Evolutionary conservation across 2,797 vertebrate species (phyloP), one percentile per base, ranked within the genome.

Genomic region (Chromobotia macracanthus): DNA sequence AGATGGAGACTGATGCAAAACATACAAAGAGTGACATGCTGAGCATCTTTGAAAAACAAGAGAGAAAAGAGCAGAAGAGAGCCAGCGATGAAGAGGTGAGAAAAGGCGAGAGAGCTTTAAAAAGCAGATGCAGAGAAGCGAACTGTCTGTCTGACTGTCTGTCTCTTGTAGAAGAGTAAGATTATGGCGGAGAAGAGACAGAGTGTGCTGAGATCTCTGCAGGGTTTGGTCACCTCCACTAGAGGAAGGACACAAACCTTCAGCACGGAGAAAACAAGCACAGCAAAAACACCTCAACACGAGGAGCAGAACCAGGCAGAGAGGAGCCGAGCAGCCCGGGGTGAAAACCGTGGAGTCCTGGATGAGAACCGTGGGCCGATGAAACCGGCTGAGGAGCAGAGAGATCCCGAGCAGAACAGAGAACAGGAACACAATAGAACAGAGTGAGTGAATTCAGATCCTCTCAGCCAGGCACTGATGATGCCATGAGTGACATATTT

Each of bases 191-290:
- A 82, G 55, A 87, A 81, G 80, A 90, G 90, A 73, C 85, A 90
- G 69, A 90, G 86, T 0, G 0, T 94, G 67, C 6, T 94, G 5
- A 89, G 65, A 7, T 93, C 92, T 15, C 89, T 94, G 28, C 83
- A 88, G 53, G 91, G 91, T 0, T 80, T 94, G 68, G 86, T 94
- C 60, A 90, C 84, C 28, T 72, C 80, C 9, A 86, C 81, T 0
- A 65, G 84, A 55, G 83, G 83, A 67, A 82, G 0, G 28, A 31
- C 63, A 0, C 61, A 56, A 25, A 63, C 50, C 0, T 58, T 35
- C 9, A n/a, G 13, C 41, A 2, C 8, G 0, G 72, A 31, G 3
- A 50, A 23, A 2, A 15, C 48, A 18, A 50, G 13, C 13, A 41
- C 38, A 58, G 35, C n/a, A 31, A 11, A 75, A 65, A 0, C 53